Evolutionary conservation across 2,113 vertebrate genomes (phyloP), one percentile per base, ranked within the genome.

Genomic region (Fulmarus glacialis): DNA sequence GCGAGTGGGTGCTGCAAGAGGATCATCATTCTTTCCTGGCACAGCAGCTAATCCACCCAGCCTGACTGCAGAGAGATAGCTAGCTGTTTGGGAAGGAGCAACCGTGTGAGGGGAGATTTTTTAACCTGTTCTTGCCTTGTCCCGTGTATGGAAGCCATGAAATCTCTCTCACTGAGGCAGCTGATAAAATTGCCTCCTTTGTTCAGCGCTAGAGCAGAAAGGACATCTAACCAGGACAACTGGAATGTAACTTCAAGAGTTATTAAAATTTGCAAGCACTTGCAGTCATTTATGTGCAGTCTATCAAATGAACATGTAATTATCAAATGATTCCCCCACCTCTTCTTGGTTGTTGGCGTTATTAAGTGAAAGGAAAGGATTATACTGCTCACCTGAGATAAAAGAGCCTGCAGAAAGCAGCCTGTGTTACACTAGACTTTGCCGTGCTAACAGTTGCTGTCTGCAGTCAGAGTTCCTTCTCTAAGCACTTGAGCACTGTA

Each of bases 1-100:
- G 88, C 5, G 4, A 91, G 73, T 79, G 80, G 87, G 72, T 91
- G 91, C 92, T 74, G 56, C 48, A 58, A 47, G n/a, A 91, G 88
- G 89, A 87, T 92, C 78, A 87, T 89, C 93, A 71, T 89, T 77
- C 91, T 91, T 93, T 91, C 96, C 94, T 91, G 96, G 91, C 96
- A 95, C 94, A 84, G 83, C 82, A 89, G 86, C 60, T 70, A 93
- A 95, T 90, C 94, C 91, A 68, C 68, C 81, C 91, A 60, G 85
- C 81, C 81, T 47, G 95, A 40, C 89, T 77, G 68, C 89, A 77
- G 48, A 64, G 82, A 93, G 67, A 63, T 59, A 86, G 64, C 56
- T 87, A 93, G 14, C 72, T 94, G 22, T 42, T 87, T 24, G 71
- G 66, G 56, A 90, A 56, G 52, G 24, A 82, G 38, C 21, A 68